Conservation (phyloP, 2,888 invertebrate genomes). For the Carcina quercana region DNA sequence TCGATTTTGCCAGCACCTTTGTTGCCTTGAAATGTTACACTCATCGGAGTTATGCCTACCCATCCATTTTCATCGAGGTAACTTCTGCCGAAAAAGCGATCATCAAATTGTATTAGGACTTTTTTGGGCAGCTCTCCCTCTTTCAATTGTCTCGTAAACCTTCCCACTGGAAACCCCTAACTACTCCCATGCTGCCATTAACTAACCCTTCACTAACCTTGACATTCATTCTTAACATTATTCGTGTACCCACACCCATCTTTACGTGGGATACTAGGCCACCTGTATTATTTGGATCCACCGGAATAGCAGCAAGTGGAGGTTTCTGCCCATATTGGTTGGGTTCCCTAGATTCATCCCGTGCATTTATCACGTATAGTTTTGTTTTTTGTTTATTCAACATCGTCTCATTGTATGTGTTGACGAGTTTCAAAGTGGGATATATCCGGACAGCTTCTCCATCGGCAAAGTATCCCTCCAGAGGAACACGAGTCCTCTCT, state of each 20-base stretch:
- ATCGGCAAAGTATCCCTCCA: constrained; percentile 20
- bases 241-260: constrained; percentile 17
- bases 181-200: background rate
- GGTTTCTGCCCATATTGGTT: constrained; percentile 21
- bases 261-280: constrained; percentile 13
- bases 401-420: constrained; percentile 20
- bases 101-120: background rate
- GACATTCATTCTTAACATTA: constrained; percentile 25
- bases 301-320: constrained; percentile 14
- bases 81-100: background rate
- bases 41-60: background rate
- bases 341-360: constrained; percentile 23
- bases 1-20: background rate
- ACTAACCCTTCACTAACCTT: constrained; percentile 18
- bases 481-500: constrained; percentile 16
- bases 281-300: constrained; percentile 18
- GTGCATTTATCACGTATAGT: constrained; percentile 15
- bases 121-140: background rate
- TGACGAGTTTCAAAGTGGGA: constrained; percentile 22
- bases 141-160: background rate
- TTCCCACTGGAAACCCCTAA: background rate
- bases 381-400: constrained; percentile 6
- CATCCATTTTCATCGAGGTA: background rate
- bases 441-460: constrained; percentile 21
- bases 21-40: background rate